Evolutionary conservation across 2,888 invertebrate species (phyloP).

Genomic region (Ochropleura plecta): DNA sequence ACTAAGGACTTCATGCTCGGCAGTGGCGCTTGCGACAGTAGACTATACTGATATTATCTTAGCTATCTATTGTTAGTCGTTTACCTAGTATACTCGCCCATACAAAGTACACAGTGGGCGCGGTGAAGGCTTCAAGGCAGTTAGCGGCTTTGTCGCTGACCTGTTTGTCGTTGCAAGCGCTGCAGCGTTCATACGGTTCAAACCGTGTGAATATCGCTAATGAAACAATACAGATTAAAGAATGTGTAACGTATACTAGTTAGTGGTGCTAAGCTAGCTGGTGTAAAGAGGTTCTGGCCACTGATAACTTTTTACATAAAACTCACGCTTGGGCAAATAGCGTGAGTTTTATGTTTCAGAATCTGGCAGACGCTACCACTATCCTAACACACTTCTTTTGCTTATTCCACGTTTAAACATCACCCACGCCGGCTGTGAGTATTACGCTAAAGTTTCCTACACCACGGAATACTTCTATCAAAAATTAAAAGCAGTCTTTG

Average conservation of each 20-base stretch:
- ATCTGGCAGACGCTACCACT: neutral
- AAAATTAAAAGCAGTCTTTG: no score
- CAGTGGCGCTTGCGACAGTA: neutral
- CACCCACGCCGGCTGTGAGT: neutral
- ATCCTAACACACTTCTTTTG: neutral
- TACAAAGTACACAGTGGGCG: neutral
- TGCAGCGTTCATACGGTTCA: neutral
- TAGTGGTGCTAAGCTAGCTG: neutral
- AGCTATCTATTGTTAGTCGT: neutral
- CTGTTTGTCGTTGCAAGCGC: neutral
- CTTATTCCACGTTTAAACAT: neutral
- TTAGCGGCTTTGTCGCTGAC: neutral
- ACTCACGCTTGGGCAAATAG: neutral
- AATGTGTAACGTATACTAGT: neutral
- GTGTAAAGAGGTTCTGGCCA: neutral
- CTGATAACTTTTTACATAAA: neutral
- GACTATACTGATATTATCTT: neutral
- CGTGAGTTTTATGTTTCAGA: no score
- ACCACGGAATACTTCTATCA: no score
- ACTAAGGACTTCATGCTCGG: neutral
- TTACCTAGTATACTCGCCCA: neutral
- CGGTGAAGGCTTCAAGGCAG: neutral
- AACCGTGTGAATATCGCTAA: neutral
- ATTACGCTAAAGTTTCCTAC: neutral
- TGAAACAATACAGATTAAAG: slow-evolving; percentile 4